These are phyloP conservation scores for Apeira syringaria DNA, from an alignment of 2,888 invertebrate genomes.

Conservation along the genomic window DNA sequence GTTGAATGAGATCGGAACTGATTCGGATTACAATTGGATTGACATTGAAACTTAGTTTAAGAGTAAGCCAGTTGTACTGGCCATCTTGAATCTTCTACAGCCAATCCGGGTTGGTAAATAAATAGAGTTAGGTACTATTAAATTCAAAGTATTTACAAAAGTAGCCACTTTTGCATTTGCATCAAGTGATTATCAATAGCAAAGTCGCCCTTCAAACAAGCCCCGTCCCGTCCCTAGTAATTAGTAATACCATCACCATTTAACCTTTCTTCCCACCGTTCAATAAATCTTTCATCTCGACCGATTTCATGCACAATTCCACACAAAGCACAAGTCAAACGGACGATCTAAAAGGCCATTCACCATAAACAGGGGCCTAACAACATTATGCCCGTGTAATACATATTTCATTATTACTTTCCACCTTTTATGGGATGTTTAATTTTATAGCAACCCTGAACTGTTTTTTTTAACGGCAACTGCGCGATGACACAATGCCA, in stretches of 20 bases:
- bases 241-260: slow-evolving; percentile 62
- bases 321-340: slow-evolving; percentile 75
- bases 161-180: too few species aligned
- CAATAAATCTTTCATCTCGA: slow-evolving; percentile 69
- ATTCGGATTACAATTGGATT: too few species aligned
- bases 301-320: slow-evolving; percentile 77
- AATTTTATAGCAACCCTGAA: slow-evolving; percentile 76
- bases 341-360: slow-evolving; percentile 63
- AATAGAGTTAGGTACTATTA: too few species aligned
- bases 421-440: slow-evolving; percentile 75
- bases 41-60: too few species aligned
- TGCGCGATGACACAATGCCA: slow-evolving; percentile 50
- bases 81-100: too few species aligned
- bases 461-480: slow-evolving; percentile 48
- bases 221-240: slow-evolving; percentile 53
- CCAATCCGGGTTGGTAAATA: too few species aligned
- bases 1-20: too few species aligned
- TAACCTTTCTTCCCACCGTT: slow-evolving; percentile 42
- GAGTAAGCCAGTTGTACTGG: too few species aligned
- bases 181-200: too few species aligned
- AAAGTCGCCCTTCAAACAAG: neutral
- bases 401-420: slow-evolving; percentile 82
- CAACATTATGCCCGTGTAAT: slow-evolving; percentile 83
- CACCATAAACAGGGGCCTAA: slow-evolving; percentile 69
- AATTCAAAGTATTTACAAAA: too few species aligned